Base-by-base conservation (phyloP, 2,797 vertebrate species). In the Nothura maculosa region DNA sequence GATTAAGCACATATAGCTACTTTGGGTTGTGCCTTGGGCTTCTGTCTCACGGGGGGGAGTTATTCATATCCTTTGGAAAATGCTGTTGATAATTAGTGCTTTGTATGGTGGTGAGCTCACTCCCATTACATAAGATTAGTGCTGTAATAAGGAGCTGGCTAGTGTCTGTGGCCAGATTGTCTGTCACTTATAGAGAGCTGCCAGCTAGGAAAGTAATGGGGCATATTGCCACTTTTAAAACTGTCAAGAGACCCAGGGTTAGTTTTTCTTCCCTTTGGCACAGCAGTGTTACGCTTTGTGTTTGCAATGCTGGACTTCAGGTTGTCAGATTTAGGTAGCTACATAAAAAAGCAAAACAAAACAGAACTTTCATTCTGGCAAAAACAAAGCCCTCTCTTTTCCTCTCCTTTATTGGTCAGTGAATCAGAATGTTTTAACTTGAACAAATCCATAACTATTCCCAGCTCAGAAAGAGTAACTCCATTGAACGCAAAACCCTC, bases 61-160 rank as follows among this genome's bases (percentile, higher is more conserved):
- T 95, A 92, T 95, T 97, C 92, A 96, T 90, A 96, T 92, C 95
- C 96, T 96, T 94, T 92, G 91, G 96, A 97, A 97, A 97, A 96
- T 72, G 86, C 97, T 96, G 96, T 84, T 95, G 97, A 97, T 98
- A 98, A 98, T 97, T 97, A 96, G 96, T 81, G 95, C 97, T 98
- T 97, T 98, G 96, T 96, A 73, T 70, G 93, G 93, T 15, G 12
- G 95, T 98, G 98, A 98, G 96, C 97, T 98, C 98, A 97, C 94
- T 66, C 74, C 92, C 96, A 95, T 98, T 98, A 96, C 96, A 95
- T 95, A 97, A 97, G 97, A 97, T 98, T 97, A 97, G 94, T 75
- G 80, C 93, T 89, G 94, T 92, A 92, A 97, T 94, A 96, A 89
- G 92, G 93, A 96, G 92, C 97, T 89, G 97, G 93, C 95, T 91